Evolutionary conservation across 1,140 invertebrate genomes (phyloP), one percentile per base, ranked within the genome.

Genomic region (Leptinotarsa undecemlineata): DNA sequence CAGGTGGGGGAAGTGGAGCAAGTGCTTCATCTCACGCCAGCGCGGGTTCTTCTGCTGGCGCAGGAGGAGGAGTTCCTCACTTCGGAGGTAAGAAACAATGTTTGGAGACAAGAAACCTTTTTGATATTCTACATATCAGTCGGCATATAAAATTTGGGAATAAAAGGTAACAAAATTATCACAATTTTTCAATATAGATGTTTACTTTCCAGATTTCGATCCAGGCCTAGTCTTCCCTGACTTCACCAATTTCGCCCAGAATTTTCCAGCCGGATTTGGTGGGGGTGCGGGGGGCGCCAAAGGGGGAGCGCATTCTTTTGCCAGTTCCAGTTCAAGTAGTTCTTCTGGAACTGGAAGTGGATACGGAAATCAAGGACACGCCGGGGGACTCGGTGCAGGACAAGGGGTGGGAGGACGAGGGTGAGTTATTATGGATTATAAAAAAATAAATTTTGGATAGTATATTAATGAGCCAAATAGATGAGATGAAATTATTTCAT

Each of bases 331-430:
- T 72, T 77, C 76, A 1, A 77, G 78, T 23, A 26, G 74, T 26
- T 71, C 68, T 48, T 51, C 76, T 68, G 74, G 74, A 8, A 33
- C 20, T 23, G 47, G 20, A 67, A 66, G 76, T 14, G 51, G 67
- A 3, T 57, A 57, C 1, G 57, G 48, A 6, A 19, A 69, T 13
- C 5, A n/a, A 19, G 57, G 69, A 6, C 21, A 26, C 13, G 57
- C 69, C 21, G 76, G 78, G 13, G 76, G 76, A 48, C 62, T 78
- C 61, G 77, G 77, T 61, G 57, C 73, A 4, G 76, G 76, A 48
- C 76, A 75, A 23, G 48, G 61, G 11, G 76, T 70, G 20, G 78
- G 78, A 71, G 76, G 78, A 57, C 57, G 76, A 17, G 78, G 78
- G 78, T 77, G 73, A 75, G 68, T 48, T 42, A 11, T 42, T 42